These are phyloP conservation scores for Pteruthius melanotis DNA, from an alignment of 2,113 vertebrate species.

Conservation along the genomic window DNA sequence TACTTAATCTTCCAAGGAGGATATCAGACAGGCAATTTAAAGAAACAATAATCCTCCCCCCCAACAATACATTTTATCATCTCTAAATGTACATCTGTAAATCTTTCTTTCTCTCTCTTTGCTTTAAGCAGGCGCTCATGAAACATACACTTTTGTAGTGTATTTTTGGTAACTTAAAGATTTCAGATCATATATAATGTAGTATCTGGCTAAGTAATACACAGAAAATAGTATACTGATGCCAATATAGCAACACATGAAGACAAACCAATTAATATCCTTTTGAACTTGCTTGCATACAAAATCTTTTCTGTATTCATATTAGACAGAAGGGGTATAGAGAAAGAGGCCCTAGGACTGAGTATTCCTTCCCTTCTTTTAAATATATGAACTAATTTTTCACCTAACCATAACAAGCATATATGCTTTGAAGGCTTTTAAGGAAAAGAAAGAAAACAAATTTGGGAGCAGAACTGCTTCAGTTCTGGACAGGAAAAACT, in stretches of 20 bases:
- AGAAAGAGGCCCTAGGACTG: neutral
- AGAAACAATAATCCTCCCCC: neutral
- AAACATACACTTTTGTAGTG: neutral
- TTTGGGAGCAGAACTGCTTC: neutral
- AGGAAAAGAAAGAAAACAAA: neutral
- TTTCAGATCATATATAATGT: neutral
- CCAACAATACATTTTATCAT: neutral
- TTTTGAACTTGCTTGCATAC: neutral
- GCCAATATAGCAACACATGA: neutral
- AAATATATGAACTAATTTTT: neutral
- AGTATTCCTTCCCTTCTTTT: neutral
- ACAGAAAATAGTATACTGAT: neutral
- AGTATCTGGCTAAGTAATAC: neutral
- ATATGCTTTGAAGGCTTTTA: neutral
- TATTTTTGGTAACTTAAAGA: neutral
- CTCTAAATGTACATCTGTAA: neutral
- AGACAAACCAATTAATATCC: neutral
- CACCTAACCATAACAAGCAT: neutral
- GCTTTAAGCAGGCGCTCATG: neutral
- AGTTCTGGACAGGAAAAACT: neutral
- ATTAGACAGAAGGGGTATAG: neutral
- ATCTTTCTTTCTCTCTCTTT: neutral
- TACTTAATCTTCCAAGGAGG: neutral
- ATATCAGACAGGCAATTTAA: neutral
- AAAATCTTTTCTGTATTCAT: neutral